A percentile compares a stretch with the other conserved stretches of the same genome.
Evolutionary conservation across 2,888 invertebrate species (phyloP).

Genomic region (Malthinus seriepunctatus): DNA sequence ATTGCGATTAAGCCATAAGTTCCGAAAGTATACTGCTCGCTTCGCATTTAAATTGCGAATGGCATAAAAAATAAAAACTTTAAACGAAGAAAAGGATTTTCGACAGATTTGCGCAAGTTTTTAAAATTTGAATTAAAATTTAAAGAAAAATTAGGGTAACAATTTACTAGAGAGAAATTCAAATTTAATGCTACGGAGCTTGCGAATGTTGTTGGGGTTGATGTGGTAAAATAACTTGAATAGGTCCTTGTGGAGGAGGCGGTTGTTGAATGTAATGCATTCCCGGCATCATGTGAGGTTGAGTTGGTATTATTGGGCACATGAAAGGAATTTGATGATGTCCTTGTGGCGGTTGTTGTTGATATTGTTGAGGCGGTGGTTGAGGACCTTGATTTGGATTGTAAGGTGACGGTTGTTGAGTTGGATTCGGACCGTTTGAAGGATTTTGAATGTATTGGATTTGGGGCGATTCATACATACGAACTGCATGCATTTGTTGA

Average conservation of each 20-base stretch:
- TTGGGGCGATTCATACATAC: constrained; percentile 68
- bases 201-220: constrained; percentile 49
- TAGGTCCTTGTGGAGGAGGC: constrained; percentile 55
- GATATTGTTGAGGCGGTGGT: constrained; percentile 60
- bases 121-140: background rate
- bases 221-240: constrained; percentile 56
- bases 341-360: constrained; percentile 62
- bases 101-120: background rate
- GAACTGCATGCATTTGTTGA: constrained; percentile 60
- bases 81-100: background rate
- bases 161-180: constrained; percentile 18
- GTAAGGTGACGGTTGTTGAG: constrained; percentile 47
- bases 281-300: constrained; percentile 56
- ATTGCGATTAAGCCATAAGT: too few species aligned
- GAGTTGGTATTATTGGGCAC: constrained; percentile 62
- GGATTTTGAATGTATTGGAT: constrained; percentile 53
- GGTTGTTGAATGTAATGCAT: constrained; percentile 58
- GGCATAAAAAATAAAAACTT: background rate
- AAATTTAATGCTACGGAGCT: constrained; percentile 46
- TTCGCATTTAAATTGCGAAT: too few species aligned
- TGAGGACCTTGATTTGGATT: constrained; percentile 46
- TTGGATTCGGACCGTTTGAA: constrained; percentile 57
- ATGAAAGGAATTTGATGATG: constrained; percentile 62
- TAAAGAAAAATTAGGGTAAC: constrained; percentile 9
- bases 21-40: too few species aligned